A percentile compares a stretch with the other conserved stretches of the same genome.
These are phyloP conservation scores for Sphaeramia orbicularis DNA, from an alignment of 2,797 vertebrate species.

Conservation along the genomic window DNA sequence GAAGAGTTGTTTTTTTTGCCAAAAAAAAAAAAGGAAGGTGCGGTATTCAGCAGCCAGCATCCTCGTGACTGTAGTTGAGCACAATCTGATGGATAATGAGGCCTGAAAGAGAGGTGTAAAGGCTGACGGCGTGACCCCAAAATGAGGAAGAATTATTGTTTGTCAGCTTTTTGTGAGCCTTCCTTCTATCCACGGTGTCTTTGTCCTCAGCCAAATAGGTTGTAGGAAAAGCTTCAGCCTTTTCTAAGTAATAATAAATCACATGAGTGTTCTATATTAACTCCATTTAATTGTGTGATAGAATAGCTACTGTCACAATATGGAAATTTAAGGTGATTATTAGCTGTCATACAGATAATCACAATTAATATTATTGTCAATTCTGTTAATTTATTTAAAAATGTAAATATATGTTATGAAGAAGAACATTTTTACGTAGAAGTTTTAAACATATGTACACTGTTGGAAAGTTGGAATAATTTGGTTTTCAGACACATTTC, in stretches of 20 bases:
- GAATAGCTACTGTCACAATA: background rate
- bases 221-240: background rate
- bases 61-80: conserved; percentile 15
- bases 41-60: conserved; percentile 13
- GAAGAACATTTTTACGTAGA: too few relatives aligned
- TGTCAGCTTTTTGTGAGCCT: too few relatives aligned
- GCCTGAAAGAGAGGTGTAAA: conserved; percentile 3
- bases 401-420: too few relatives aligned
- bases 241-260: conserved; percentile 7
- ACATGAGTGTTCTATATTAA: conserved; percentile 4
- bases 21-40: conserved; percentile 10
- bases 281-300: conserved; percentile 17
- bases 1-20: conserved; percentile 11
- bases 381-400: too few relatives aligned
- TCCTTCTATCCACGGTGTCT: conserved; percentile 9
- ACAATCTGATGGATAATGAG: conserved; percentile 17
- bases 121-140: conserved; percentile 16
- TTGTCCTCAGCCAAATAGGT: conserved; percentile 4
- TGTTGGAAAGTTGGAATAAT: too few relatives aligned
- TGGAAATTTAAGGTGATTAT: too few relatives aligned
- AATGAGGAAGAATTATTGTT: background rate
- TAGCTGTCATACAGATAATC: too few relatives aligned
- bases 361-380: too few relatives aligned
- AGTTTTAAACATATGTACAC: too few relatives aligned
- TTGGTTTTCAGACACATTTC: too few relatives aligned